These are phyloP conservation scores for Gallinago undulata DNA, from an alignment of 2,113 vertebrate species.

Conservation along the genomic window DNA sequence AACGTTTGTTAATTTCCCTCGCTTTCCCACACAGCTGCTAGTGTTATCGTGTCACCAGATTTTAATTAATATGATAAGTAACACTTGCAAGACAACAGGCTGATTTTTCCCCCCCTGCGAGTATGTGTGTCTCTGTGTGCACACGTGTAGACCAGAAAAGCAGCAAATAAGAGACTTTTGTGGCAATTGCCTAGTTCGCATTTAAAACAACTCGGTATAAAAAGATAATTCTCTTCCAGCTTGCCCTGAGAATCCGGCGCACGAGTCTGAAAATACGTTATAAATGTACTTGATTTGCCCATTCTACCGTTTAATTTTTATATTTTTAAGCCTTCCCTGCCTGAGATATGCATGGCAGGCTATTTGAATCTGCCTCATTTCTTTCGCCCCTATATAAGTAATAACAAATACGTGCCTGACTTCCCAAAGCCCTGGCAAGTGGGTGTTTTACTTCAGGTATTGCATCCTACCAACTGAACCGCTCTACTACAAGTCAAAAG, in stretches of 20 bases:
- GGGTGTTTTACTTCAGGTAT: neutral
- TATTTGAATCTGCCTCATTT: constrained; percentile 60
- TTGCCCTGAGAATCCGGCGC: constrained; percentile 2
- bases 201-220: constrained; percentile 40
- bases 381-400: constrained; percentile 52
- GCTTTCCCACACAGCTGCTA: constrained; percentile 93
- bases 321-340: constrained; percentile 40
- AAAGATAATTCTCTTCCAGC: constrained; percentile 40
- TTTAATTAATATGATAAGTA: constrained; percentile 99
- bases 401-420: constrained; percentile 45
- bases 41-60: constrained; percentile 94
- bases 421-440: neutral
- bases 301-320: constrained; percentile 30
- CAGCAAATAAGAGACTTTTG: constrained; percentile 39
- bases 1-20: constrained; percentile 94
- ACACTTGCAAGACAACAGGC: constrained; percentile 93
- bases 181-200: constrained; percentile 7
- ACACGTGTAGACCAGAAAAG: constrained; percentile 60
- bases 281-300: constrained; percentile 2
- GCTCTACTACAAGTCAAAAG: constrained; percentile 76
- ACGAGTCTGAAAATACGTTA: neutral
- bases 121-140: constrained; percentile 51
- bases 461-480: neutral
- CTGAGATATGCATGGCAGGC: constrained; percentile 6
- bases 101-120: constrained; percentile 78